A percentile compares a stretch with the other conserved stretches of the same genome.
These are phyloP conservation scores for Steinernema carpocapsae DNA, from an alignment of 2,888 invertebrate genomes.

Conservation along the genomic window DNA sequence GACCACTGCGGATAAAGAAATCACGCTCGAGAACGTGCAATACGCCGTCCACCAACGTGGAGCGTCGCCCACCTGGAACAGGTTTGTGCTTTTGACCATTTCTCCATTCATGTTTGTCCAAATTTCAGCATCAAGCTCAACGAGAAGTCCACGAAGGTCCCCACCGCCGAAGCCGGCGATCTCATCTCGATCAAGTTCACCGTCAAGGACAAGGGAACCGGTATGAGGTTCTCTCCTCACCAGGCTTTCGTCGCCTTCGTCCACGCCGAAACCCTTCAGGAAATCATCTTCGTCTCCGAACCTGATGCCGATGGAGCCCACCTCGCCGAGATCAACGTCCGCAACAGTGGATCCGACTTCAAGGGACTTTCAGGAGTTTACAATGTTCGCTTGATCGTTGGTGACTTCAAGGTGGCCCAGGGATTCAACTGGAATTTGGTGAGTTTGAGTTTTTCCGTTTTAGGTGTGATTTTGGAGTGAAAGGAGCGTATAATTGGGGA, in stretches of 20 bases:
- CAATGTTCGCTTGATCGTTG: constrained; percentile 83
- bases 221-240: constrained; percentile 77
- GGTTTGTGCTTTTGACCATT: neutral
- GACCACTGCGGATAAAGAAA: constrained; percentile 6
- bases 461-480: too few relatives aligned
- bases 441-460: constrained; percentile 38
- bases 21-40: neutral
- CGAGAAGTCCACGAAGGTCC: constrained; percentile 76
- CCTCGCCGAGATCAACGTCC: constrained; percentile 88
- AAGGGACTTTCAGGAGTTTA: constrained; percentile 80
- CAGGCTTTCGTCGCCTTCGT: constrained; percentile 82
- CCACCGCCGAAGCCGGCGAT: constrained; percentile 88
- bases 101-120: neutral
- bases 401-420: constrained; percentile 87
- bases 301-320: constrained; percentile 74
- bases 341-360: constrained; percentile 81
- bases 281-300: constrained; percentile 92
- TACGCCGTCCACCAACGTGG: neutral
- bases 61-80: constrained; percentile 9
- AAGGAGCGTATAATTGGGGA: too few relatives aligned
- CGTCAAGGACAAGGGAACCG: constrained; percentile 77
- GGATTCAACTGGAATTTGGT: constrained; percentile 86
- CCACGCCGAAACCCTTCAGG: constrained; percentile 76
- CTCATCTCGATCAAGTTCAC: constrained; percentile 83
- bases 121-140: constrained; percentile 77